Conservation (phyloP, 2,797 vertebrate species). For the Sphaeramia orbicularis region DNA sequence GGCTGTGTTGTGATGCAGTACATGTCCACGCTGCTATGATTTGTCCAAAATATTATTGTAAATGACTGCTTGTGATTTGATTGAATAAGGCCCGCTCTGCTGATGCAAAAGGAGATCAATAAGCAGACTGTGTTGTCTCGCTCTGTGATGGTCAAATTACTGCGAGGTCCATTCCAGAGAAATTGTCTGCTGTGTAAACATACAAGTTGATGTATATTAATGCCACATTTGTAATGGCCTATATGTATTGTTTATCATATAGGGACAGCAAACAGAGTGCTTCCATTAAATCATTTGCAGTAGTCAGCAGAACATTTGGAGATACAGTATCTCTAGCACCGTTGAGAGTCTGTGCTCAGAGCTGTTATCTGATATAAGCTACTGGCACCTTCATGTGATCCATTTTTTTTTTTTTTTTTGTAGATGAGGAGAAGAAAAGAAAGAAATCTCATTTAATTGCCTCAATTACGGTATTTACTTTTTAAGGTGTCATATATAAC, state of each 20-base stretch:
- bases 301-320: not conserved
- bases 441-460: not conserved
- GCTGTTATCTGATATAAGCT: not conserved
- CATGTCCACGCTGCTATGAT: constrained; percentile 28
- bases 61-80: constrained; percentile 55
- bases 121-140: constrained; percentile 31
- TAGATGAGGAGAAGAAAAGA: not conserved
- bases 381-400: too few relatives aligned
- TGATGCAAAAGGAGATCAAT: constrained; percentile 58
- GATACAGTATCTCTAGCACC: not conserved
- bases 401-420: not conserved
- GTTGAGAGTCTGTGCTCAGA: not conserved
- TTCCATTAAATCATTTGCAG: constrained; percentile 17
- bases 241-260: constrained; percentile 12
- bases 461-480: constrained; percentile 41
- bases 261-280: not conserved
- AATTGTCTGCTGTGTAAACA: constrained; percentile 18
- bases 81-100: constrained; percentile 51
- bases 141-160: constrained; percentile 33
- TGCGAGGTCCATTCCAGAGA: constrained; percentile 17
- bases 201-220: constrained; percentile 18
- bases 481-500: constrained; percentile 8
- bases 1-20: constrained; percentile 13
- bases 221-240: not conserved
- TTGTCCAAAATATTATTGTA: constrained; percentile 50